A percentile compares a stretch with the other conserved stretches of the same genome.
Conservation (phyloP, 2,888 invertebrate genomes). For the Agrochola lychnidis region DNA sequence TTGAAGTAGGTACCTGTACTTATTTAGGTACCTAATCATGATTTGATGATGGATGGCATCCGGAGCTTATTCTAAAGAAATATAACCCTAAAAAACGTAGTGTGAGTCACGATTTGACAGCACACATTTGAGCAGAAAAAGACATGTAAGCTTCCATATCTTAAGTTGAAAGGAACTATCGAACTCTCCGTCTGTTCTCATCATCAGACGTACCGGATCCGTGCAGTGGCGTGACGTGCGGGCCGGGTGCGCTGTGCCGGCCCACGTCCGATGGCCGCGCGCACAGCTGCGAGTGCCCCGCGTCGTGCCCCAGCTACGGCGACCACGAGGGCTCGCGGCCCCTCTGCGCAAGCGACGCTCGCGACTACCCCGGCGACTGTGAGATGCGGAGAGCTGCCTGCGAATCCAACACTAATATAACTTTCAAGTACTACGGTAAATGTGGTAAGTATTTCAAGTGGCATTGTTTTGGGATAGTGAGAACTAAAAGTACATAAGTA, state of each 20-base stretch:
- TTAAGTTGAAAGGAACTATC: neutral
- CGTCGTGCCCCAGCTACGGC: slow-evolving; percentile 95
- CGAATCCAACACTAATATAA: slow-evolving; percentile 93
- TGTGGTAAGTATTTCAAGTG: slow-evolving; percentile 93
- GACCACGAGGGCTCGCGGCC: slow-evolving; percentile 95
- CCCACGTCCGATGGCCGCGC: slow-evolving; percentile 92
- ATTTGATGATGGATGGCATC: neutral
- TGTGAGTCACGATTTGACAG: neutral
- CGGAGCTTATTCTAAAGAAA: neutral
- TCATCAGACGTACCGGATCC: slow-evolving; percentile 91
- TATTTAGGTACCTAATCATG: neutral
- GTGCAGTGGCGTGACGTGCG: slow-evolving; percentile 94
- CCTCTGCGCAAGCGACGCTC: slow-evolving; percentile 96
- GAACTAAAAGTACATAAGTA: neutral
- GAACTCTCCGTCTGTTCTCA: neutral
- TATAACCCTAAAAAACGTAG: neutral
- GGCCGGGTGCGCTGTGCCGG: slow-evolving; percentile 94
- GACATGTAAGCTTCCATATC: neutral
- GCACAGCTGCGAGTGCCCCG: slow-evolving; percentile 94
- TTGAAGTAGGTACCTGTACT: neutral
- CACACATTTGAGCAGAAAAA: neutral
- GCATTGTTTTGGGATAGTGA: neutral
- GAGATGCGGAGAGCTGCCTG: slow-evolving; percentile 95
- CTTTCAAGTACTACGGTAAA: slow-evolving; percentile 95
- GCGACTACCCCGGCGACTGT: slow-evolving; percentile 96